Conservation (phyloP, 2,888 invertebrate genomes). For the Cryptocephalus primarius region DNA sequence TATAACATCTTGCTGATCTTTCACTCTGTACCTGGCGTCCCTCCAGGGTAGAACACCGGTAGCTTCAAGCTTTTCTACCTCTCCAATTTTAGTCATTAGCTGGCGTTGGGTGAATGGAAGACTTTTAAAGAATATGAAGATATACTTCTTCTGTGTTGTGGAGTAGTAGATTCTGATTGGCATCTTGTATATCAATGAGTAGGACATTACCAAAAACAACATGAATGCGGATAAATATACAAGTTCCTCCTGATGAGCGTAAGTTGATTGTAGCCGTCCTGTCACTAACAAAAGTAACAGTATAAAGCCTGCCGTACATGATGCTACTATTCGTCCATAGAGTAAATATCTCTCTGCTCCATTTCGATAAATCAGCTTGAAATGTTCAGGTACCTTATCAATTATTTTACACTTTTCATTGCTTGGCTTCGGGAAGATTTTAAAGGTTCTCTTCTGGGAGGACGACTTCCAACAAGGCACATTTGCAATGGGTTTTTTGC, state of each 20-base stretch:
- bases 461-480: no score
- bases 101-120: constrained; percentile 19
- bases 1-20: constrained; percentile 20
- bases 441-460: no score
- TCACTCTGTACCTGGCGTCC: constrained; percentile 20
- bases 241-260: constrained; percentile 16
- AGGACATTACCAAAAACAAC: constrained; percentile 16
- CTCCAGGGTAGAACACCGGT: constrained; percentile 23
- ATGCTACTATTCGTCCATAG: constrained; percentile 20
- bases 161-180: constrained; percentile 32
- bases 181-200: constrained; percentile 20
- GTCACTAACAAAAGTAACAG: constrained; percentile 9
- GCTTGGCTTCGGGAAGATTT: neutral
- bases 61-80: constrained; percentile 16
- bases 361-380: constrained; percentile 29
- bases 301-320: constrained; percentile 13
- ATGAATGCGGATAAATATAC: constrained; percentile 20
- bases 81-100: constrained; percentile 18
- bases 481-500: no score
- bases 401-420: constrained; percentile 7
- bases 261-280: constrained; percentile 1
- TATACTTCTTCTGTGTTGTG: constrained; percentile 23
- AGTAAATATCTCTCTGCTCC: constrained; percentile 25
- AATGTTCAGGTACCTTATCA: constrained; percentile 29
- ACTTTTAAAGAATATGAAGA: constrained; percentile 22